Evolutionary conservation across 2,888 invertebrate species (phyloP).

Genomic region (Neoascia interrupta): DNA sequence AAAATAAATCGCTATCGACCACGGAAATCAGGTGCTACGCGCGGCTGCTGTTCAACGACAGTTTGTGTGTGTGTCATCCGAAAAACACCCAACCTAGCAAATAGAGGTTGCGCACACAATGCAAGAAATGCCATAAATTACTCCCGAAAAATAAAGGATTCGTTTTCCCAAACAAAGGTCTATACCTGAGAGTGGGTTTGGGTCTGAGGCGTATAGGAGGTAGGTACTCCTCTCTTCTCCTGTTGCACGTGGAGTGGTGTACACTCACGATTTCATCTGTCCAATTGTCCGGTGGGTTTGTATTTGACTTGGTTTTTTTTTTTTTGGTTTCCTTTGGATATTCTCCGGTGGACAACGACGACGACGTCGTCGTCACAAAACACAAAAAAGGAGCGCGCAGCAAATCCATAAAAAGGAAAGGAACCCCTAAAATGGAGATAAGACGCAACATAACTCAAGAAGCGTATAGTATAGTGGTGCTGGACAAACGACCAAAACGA

Average conservation of each 20-base stretch:
- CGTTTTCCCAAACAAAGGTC: slow-evolving; percentile 28
- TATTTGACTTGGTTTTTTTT: slow-evolving; percentile 1
- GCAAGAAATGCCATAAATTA: slow-evolving; percentile 64
- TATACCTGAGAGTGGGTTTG: slow-evolving; percentile 37
- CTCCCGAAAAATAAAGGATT: slow-evolving; percentile 68
- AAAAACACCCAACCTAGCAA: slow-evolving; percentile 55
- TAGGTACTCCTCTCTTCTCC: slow-evolving; percentile 22
- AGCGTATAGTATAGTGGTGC: slow-evolving; percentile 44
- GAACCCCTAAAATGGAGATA: slow-evolving; percentile 70
- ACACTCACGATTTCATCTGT: slow-evolving; percentile 68
- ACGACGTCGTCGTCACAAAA: slow-evolving; percentile 45
- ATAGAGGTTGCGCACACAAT: slow-evolving; percentile 63
- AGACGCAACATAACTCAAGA: slow-evolving; percentile 70
- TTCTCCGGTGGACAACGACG: slow-evolving; percentile 19
- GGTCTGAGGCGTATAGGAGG: background rate
- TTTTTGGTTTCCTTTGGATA: slow-evolving; percentile 8
- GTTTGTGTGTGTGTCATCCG: slow-evolving; percentile 48
- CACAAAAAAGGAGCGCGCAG: slow-evolving; percentile 69
- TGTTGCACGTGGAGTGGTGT: slow-evolving; percentile 50
- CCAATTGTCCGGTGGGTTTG: slow-evolving; percentile 56
- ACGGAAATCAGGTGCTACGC: slow-evolving; percentile 67
- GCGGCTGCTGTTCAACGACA: slow-evolving; percentile 38
- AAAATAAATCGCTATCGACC: slow-evolving; percentile 66
- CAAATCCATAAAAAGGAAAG: slow-evolving; percentile 70
- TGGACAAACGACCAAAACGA: slow-evolving; percentile 47